Percentiles rank a stretch among this genome's conserved stretches.
phyloP scores from a whole-genome alignment of 2,888 invertebrate species.

The Linnaemya vulpina region DNA sequence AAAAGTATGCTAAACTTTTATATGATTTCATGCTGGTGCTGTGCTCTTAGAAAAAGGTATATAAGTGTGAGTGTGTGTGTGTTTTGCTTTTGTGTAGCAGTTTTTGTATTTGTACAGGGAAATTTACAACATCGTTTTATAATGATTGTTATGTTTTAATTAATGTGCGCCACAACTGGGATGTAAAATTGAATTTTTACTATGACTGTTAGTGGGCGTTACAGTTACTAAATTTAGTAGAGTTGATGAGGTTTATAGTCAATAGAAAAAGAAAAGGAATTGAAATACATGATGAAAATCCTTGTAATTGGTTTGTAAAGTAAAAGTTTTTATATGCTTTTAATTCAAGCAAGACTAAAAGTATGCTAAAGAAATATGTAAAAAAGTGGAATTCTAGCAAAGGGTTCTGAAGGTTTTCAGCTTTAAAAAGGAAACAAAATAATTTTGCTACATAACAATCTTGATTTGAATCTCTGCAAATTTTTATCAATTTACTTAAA shows the following conservation, averaged over 20 bases:
- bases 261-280: background rate
- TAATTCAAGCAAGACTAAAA: background rate
- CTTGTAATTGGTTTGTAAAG: background rate
- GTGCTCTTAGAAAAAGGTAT: background rate
- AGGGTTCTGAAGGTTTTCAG: too few relatives aligned
- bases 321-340: background rate
- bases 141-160: slow-evolving; percentile 39
- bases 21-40: background rate
- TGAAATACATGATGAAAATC: background rate
- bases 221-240: background rate
- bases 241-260: background rate
- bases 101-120: slow-evolving; percentile 5
- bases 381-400: background rate
- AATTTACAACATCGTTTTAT: slow-evolving; percentile 26
- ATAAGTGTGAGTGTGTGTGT: background rate
- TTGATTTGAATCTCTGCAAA: background rate
- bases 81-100: too few relatives aligned
- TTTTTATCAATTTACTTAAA: background rate
- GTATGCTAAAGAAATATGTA: background rate
- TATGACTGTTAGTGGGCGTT: background rate
- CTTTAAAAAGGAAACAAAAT: background rate
- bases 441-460: background rate
- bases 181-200: slow-evolving; percentile 9
- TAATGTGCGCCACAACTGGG: slow-evolving; percentile 27
- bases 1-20: slow-evolving; percentile 53